These are phyloP conservation scores for Gasterosteus nipponicus DNA, from an alignment of 2,113 vertebrate genomes.

Conservation along the genomic window DNA sequence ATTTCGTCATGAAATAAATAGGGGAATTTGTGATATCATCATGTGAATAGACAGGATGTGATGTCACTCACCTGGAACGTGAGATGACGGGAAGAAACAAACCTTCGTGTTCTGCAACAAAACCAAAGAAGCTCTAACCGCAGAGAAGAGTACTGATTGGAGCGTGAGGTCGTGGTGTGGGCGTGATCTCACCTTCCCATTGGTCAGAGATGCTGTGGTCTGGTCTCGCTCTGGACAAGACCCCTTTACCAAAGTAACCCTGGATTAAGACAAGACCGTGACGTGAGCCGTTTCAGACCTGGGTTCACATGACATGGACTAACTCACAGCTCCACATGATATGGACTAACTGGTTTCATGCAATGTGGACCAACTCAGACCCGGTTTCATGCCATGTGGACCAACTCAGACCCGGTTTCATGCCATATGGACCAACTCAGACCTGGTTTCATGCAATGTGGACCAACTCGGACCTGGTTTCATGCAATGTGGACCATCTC, in stretches of 20 bases:
- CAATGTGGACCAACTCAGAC: too few species aligned
- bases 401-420: too few species aligned
- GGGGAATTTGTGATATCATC: constrained; percentile 36
- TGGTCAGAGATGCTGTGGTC: constrained; percentile 85
- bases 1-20: background rate
- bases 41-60: constrained; percentile 5
- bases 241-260: constrained; percentile 96
- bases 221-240: constrained; percentile 90
- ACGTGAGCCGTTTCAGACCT: constrained; percentile 24
- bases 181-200: constrained; percentile 85
- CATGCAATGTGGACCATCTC: too few species aligned
- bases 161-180: constrained; percentile 15
- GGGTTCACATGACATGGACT: constrained; percentile 85
- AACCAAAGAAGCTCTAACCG: constrained; percentile 54
- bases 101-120: constrained; percentile 80
- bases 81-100: constrained; percentile 84
- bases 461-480: too few species aligned
- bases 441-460: too few species aligned
- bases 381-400: too few species aligned
- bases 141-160: constrained; percentile 1
- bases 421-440: too few species aligned
- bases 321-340: too few species aligned
- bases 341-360: too few species aligned
- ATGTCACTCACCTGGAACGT: constrained; percentile 85
- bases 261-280: constrained; percentile 57